A percentile compares a stretch with the other conserved stretches of the same genome.
These are phyloP conservation scores for Rhopalosiphum padi DNA, from an alignment of 1,140 invertebrate genomes.

Conservation along the genomic window DNA sequence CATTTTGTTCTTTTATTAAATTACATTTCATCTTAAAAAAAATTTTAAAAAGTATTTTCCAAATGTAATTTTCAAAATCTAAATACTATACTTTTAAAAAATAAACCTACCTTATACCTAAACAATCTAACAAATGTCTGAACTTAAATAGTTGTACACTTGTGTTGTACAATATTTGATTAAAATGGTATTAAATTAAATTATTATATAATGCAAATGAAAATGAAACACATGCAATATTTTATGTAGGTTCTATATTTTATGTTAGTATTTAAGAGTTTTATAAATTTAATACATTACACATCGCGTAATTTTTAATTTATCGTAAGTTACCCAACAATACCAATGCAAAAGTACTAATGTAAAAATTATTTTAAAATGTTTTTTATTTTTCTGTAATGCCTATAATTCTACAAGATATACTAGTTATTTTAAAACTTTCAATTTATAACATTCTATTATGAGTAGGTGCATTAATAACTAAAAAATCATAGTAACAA, in stretches of 20 bases:
- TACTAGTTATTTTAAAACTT: too few species aligned
- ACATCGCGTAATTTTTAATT: not conserved
- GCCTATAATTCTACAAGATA: too few species aligned
- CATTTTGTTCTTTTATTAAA: not conserved
- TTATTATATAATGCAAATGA: not conserved
- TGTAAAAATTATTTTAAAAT: not conserved
- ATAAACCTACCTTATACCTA: not conserved
- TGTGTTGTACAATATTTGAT: not conserved
- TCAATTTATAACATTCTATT: too few species aligned
- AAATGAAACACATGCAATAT: too few species aligned
- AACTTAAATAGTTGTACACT: not conserved
- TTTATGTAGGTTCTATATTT: not conserved
- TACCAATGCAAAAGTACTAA: not conserved
- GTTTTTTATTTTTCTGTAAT: not conserved
- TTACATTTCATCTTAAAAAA: not conserved
- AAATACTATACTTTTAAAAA: not conserved
- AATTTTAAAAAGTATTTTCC: not conserved
- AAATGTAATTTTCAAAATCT: not conserved
- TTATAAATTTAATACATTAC: not conserved
- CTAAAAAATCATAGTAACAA: too few species aligned
- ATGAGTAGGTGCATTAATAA: too few species aligned
- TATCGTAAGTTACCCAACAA: not conserved
- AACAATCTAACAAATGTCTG: not conserved
- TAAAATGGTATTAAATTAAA: not conserved
- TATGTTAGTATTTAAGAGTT: not conserved